Conservation (phyloP, 2,113 vertebrate genomes). For the Meleagris gallopavo region DNA sequence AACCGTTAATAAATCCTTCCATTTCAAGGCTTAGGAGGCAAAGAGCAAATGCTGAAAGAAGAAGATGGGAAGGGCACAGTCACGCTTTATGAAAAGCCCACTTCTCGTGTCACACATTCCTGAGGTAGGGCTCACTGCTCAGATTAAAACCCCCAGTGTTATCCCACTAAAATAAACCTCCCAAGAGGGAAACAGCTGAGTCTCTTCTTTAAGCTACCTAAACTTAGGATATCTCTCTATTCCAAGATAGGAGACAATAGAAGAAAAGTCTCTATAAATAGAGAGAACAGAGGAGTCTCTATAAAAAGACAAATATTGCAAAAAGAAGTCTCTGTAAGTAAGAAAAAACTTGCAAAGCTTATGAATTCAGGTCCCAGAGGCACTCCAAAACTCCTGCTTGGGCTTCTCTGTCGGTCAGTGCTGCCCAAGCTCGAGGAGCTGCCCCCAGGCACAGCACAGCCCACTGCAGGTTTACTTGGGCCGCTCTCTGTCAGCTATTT, state of each 20-base stretch:
- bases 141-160: not conserved
- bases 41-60: conserved; percentile 55
- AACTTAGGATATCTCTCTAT: conserved; percentile 9
- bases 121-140: not conserved
- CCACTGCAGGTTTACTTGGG: not conserved
- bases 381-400: not conserved
- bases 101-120: not conserved
- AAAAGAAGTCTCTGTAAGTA: not conserved
- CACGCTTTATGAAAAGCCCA: not conserved
- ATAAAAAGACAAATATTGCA: not conserved
- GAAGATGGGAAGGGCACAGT: conserved; percentile 12
- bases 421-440: not conserved
- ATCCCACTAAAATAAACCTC: not conserved
- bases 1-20: conserved; percentile 23
- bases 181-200: not conserved
- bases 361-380: not conserved
- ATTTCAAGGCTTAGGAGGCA: conserved; percentile 55
- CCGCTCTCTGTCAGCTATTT: not conserved
- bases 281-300: not conserved
- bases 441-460: accelerated
- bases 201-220: not conserved
- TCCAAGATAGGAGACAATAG: not conserved
- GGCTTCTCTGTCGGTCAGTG: not conserved
- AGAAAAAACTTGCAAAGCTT: not conserved
- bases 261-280: conserved; percentile 5